Evolutionary conservation across 2,113 vertebrate genomes (phyloP).

Genomic region (Chaenogobius annularis): DNA sequence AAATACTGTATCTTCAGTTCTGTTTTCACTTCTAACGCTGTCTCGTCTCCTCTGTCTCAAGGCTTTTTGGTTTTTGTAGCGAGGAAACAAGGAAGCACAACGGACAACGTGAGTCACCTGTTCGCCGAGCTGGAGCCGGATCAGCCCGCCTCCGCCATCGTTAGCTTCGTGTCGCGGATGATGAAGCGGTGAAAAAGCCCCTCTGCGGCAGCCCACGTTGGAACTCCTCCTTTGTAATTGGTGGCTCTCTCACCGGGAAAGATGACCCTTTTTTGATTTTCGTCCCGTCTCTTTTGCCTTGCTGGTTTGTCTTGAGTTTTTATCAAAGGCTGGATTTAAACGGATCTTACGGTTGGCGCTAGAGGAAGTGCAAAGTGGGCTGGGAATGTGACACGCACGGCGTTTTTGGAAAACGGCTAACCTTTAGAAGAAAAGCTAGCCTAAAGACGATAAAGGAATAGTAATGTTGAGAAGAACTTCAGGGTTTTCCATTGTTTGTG

Average conservation of each 20-base stretch:
- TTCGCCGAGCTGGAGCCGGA: constrained; percentile 93
- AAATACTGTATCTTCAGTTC: too few species aligned
- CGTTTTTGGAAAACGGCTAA: constrained; percentile 37
- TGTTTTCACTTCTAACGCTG: neutral
- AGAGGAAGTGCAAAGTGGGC: constrained; percentile 80
- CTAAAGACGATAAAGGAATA: constrained; percentile 48
- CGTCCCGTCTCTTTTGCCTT: constrained; percentile 47
- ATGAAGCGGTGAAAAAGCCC: constrained; percentile 88
- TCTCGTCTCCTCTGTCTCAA: constrained; percentile 43
- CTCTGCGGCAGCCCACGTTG: constrained; percentile 21
- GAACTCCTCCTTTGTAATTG: constrained; percentile 43
- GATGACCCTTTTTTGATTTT: constrained; percentile 27
- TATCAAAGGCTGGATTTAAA: constrained; percentile 73
- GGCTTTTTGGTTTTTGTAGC: constrained; percentile 96
- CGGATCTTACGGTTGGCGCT: constrained; percentile 76
- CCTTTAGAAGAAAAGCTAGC: constrained; percentile 24
- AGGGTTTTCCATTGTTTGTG: constrained; percentile 66
- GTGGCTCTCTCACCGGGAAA: constrained; percentile 51
- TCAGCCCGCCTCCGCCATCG: constrained; percentile 91
- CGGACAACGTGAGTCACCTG: constrained; percentile 96
- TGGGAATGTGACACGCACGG: constrained; percentile 77
- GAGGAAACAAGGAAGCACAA: constrained; percentile 96
- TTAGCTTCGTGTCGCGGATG: constrained; percentile 92
- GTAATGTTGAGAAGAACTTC: constrained; percentile 64
- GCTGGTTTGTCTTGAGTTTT: constrained; percentile 49